Evolutionary conservation across 1,140 invertebrate genomes (phyloP).

Genomic region (Drosophila fuyamai): DNA sequence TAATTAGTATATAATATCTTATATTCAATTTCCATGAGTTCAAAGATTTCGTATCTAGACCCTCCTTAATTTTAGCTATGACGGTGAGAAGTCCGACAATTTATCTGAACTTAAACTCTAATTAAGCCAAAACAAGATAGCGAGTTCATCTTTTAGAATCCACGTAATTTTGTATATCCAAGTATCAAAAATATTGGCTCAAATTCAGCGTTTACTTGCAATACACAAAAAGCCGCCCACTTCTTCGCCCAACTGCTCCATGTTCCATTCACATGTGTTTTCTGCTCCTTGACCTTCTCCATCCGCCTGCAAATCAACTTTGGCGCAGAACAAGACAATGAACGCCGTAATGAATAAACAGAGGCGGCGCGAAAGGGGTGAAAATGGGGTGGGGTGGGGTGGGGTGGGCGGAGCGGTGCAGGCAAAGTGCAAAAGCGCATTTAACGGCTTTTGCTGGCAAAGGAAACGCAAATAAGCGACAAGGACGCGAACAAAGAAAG

Average conservation of each 20-base stretch:
- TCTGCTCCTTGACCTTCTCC: conserved; percentile 42
- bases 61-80: too few relatives aligned
- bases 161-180: neutral
- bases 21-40: too few relatives aligned
- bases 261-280: conserved; percentile 38
- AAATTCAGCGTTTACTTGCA: neutral
- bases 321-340: conserved; percentile 65
- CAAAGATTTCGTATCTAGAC: too few relatives aligned
- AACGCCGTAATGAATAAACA: conserved; percentile 47
- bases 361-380: neutral
- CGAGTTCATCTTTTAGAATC: neutral
- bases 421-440: conserved; percentile 59
- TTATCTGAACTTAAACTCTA: too few relatives aligned
- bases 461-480: conserved; percentile 63
- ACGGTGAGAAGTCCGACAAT: too few relatives aligned
- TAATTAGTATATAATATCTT: too few relatives aligned
- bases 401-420: neutral
- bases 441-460: conserved; percentile 48
- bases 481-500: conserved; percentile 62
- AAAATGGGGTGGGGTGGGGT: neutral
- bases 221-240: conserved; percentile 5
- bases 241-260: conserved; percentile 1
- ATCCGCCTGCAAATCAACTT: conserved; percentile 48
- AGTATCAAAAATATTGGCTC: neutral
- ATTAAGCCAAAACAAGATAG: too few relatives aligned